Conservation (phyloP, 2,113 vertebrate genomes). For the Chaetodon auriga region DNA sequence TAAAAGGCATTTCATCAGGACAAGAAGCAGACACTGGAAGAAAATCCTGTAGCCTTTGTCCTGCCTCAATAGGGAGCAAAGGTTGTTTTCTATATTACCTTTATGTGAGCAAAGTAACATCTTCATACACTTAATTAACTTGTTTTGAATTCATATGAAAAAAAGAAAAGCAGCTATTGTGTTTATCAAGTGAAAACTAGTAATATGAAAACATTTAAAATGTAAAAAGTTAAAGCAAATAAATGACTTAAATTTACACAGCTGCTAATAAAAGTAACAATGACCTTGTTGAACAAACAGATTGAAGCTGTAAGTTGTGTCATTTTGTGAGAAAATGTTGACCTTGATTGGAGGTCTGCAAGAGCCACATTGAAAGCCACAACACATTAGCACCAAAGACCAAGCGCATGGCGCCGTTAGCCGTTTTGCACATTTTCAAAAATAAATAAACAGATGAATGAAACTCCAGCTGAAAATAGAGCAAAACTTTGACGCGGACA, state of each 20-base stretch:
- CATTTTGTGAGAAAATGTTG: constrained; percentile 22
- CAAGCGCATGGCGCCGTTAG: constrained; percentile 13
- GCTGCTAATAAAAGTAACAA: not conserved
- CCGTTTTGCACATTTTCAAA: constrained; percentile 2
- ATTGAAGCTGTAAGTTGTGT: not conserved
- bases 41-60: constrained; percentile 46
- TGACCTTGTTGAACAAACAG: constrained; percentile 13
- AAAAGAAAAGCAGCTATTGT: not conserved
- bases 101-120: constrained; percentile 20
- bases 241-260: not conserved
- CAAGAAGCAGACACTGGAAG: constrained; percentile 33
- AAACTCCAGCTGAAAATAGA: not conserved
- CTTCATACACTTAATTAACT: constrained; percentile 5
- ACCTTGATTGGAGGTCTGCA: constrained; percentile 26
- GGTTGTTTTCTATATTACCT: constrained; percentile 4
- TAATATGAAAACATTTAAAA: constrained; percentile 19
- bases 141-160: constrained; percentile 3
- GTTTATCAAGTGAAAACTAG: not conserved
- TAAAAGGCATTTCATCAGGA: constrained; percentile 55
- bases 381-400: constrained; percentile 34
- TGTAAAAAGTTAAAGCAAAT: not conserved
- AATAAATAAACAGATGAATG: constrained; percentile 12
- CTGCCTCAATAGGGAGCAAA: constrained; percentile 25
- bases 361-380: constrained; percentile 17
- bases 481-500: not conserved